Percentiles rank a stretch among this genome's conserved stretches.
Evolutionary conservation across 2,113 vertebrate genomes (phyloP).

Genomic region (Myocastor coypus): DNA sequence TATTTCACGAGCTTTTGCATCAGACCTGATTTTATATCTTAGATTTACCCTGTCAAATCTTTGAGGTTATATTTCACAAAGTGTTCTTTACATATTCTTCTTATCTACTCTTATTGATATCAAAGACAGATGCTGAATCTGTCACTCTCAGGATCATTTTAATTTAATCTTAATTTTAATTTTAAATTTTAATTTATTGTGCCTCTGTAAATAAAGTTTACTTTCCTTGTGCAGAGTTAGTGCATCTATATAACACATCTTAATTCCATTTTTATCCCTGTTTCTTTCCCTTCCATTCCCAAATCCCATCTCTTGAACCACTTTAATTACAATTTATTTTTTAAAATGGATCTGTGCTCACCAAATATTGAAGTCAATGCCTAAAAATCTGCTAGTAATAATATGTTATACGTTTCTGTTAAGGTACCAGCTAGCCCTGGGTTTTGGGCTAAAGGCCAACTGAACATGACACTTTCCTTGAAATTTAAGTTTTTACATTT

Average conservation of each 20-base stretch:
- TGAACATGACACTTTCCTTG: neutral
- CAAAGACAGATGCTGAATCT: constrained; percentile 36
- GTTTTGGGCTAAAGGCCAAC: neutral
- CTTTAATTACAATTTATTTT: neutral
- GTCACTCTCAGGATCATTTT: neutral
- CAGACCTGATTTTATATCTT: constrained; percentile 19
- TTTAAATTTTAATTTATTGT: neutral
- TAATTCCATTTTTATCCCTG: neutral
- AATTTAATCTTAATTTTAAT: neutral
- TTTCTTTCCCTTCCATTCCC: neutral
- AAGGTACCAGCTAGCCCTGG: neutral
- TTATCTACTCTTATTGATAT: constrained; percentile 30
- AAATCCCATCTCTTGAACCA: neutral
- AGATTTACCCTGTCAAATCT: neutral
- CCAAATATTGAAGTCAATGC: neutral
- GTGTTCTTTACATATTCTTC: constrained; percentile 26
- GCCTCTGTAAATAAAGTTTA: neutral
- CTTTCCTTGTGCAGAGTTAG: neutral
- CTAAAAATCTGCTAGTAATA: constrained; percentile 6
- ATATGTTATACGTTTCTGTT: neutral
- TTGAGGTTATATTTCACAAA: constrained; percentile 50
- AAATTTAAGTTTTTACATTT: constrained; percentile 48
- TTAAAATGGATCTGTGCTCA: neutral
- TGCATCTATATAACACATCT: neutral
- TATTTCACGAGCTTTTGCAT: constrained; percentile 54